phyloP scores from a whole-genome alignment of 92 coral and sea anemone genomes.

The Bergia sp. region DNA sequence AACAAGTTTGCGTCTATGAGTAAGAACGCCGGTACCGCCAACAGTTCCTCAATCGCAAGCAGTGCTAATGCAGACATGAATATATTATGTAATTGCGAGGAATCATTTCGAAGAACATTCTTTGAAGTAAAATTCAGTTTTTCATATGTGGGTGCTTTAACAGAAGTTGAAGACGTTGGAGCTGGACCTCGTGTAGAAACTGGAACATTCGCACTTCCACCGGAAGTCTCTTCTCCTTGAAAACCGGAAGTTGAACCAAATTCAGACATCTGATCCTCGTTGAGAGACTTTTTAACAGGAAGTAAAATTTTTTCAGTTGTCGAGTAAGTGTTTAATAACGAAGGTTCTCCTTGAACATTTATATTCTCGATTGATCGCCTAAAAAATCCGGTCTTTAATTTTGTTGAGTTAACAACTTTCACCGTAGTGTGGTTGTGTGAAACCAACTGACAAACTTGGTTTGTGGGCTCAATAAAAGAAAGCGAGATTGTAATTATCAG shows the following conservation, averaged over 20 bases:
- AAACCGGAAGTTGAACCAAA: slow-evolving; percentile 32
- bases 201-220: slow-evolving; percentile 25
- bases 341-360: slow-evolving; percentile 21
- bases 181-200: not conserved
- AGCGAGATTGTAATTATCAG: slow-evolving; percentile 87
- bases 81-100: slow-evolving; percentile 61
- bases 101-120: slow-evolving; percentile 65
- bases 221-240: slow-evolving; percentile 45
- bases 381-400: slow-evolving; percentile 92
- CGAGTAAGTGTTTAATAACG: slow-evolving; percentile 9
- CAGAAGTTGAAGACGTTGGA: not conserved
- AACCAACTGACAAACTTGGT: slow-evolving; percentile 83
- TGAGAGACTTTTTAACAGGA: slow-evolving; percentile 27
- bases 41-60: slow-evolving; percentile 60
- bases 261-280: slow-evolving; percentile 26
- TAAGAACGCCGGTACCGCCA: slow-evolving; percentile 71
- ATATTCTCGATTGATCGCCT: slow-evolving; percentile 61
- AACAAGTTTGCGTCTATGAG: slow-evolving; percentile 77
- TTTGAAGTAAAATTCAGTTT: slow-evolving; percentile 55
- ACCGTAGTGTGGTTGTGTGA: slow-evolving; percentile 70
- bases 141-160: not conserved
- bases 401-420: slow-evolving; percentile 82
- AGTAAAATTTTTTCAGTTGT: slow-evolving; percentile 8
- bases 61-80: slow-evolving; percentile 72
- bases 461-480: slow-evolving; percentile 97